Base-by-base conservation (phyloP, 2,888 invertebrate species). In the Xanthia icteritia region DNA sequence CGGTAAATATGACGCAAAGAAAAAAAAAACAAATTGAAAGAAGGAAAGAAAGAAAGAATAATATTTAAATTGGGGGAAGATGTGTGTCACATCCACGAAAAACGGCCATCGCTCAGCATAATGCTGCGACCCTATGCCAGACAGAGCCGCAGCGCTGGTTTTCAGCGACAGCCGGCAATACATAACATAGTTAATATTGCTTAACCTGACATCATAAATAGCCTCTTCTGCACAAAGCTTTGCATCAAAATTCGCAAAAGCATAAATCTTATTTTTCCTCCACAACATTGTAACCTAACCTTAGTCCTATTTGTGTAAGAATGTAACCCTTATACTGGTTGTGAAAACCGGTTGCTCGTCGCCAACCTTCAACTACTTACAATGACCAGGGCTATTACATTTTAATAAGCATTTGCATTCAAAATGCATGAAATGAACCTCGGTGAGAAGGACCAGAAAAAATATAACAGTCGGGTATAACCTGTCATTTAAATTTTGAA, bases 291-390 rank as follows among this genome's bases (percentile, higher is more conserved):
- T 72, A 83, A 71, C 39, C 51, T 77, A 82, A 85, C 60, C 60
- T 75, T 56, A 72, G 48, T 72, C 61, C 48, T 76, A 83, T 84
- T 86, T 73, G 76, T 73, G 67, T 76, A 84, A 80, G 79, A 84
- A 84, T 86, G 76, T 85, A 79, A 83, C 79, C 84, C 86, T 60
- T 86, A 73, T 17, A 77, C 85, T 74, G 85, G 87, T 85, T 84
- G 45, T 69, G 42, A 61, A 51, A 86, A 87, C 86, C 85, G 87
- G 86, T 87, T 82, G 82, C 20, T 87, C 87, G 48, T 85, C 83
- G 64, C 36, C 77, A 85, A 85, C 87, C 86, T 86, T 87, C 86
- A 78, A 74, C 72, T 76, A 76, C 66, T 36, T 68, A 77, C 77
- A 83, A 86, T 76, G 71, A 74, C 74, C 77, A 76, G 60, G 54